Base-by-base conservation (phyloP, 2,888 invertebrate species). In the Eutolmus rufibarbis region DNA sequence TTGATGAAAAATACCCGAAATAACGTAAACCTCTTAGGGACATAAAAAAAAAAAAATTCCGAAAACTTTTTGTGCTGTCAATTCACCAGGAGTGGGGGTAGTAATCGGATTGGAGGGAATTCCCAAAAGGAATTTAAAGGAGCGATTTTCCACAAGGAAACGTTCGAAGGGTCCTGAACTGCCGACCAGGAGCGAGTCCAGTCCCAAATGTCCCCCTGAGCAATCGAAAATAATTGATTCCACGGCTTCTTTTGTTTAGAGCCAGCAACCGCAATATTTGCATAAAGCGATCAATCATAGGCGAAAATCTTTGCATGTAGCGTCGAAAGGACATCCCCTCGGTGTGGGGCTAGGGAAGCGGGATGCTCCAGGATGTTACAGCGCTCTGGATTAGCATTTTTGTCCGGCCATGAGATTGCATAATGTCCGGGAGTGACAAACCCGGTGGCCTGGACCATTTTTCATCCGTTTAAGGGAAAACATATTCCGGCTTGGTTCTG, bases 391-490 rank as follows among this genome's bases (percentile, higher is more conserved):
- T 82, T 82, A 82, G 82, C 82, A 82, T 82, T 82, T 66, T 37
- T 23, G 51, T 51, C 31, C 28, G 57, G 82, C 28, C 66, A 82
- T 82, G 82, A 82, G 82, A 46, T 82, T 82, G 82, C 82, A 82
- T 82, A 82, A 57, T 82, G 57, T 82, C 82, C 82, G 14, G 66
- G 57, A 57, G 82, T 82, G 66, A 82, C 82, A 57, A 82, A 82
- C 79, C 51, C 28, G 51, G 19, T 79, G 51, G 51, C 46, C 28
- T 14, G n/a, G 82, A 66, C 37, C 82, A 82, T 82, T 82, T 82
- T 82, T 82, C 82, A 82, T 82, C 66, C 82, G 57, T 82, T 82
- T 82, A 82, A 82, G 66, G 56, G 37, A 82, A 82, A 37, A 57
- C 79, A 66, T 82, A 82, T 82, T 66, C 82, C 34, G 82, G 14